Evolutionary conservation across 2,888 invertebrate species (phyloP).

Genomic region (Chorisops tibialis): DNA sequence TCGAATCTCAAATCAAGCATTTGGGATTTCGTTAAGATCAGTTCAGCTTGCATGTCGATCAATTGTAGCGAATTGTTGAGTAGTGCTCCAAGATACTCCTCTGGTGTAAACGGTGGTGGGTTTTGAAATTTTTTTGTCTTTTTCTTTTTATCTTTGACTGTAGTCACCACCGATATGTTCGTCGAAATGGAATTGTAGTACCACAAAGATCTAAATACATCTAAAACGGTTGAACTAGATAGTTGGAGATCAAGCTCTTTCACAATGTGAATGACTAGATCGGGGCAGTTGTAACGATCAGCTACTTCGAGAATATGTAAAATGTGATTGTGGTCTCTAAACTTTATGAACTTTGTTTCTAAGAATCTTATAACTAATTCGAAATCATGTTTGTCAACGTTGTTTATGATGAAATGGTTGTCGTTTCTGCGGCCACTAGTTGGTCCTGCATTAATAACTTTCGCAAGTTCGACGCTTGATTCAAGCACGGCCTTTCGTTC

Average conservation of each 20-base stretch:
- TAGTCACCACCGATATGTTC: constrained; percentile 40
- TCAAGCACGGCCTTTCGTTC: constrained; percentile 49
- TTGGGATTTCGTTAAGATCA: constrained; percentile 44
- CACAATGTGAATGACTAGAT: constrained; percentile 50
- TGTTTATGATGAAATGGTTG: constrained; percentile 50
- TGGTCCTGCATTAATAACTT: constrained; percentile 47
- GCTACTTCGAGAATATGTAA: constrained; percentile 50
- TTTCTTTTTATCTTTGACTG: constrained; percentile 35
- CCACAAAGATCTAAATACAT: constrained; percentile 50
- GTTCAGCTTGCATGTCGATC: constrained; percentile 52
- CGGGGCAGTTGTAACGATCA: constrained; percentile 51
- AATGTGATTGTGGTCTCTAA: constrained; percentile 50
- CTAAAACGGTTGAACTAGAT: constrained; percentile 48
- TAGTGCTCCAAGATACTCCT: constrained; percentile 49
- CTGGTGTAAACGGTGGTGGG: constrained; percentile 49
- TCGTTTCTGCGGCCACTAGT: constrained; percentile 49
- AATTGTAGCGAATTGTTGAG: constrained; percentile 50
- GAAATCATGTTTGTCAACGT: constrained; percentile 50
- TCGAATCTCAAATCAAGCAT: constrained; percentile 49
- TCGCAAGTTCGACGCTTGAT: constrained; percentile 50
- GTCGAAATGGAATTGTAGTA: constrained; percentile 49
- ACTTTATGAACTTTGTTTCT: constrained; percentile 50
- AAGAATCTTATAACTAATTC: constrained; percentile 50
- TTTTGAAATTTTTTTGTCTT: constrained; percentile 31
- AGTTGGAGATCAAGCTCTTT: constrained; percentile 51